Base-by-base conservation (phyloP, 2,113 vertebrate species). In the Plecotus auritus region DNA sequence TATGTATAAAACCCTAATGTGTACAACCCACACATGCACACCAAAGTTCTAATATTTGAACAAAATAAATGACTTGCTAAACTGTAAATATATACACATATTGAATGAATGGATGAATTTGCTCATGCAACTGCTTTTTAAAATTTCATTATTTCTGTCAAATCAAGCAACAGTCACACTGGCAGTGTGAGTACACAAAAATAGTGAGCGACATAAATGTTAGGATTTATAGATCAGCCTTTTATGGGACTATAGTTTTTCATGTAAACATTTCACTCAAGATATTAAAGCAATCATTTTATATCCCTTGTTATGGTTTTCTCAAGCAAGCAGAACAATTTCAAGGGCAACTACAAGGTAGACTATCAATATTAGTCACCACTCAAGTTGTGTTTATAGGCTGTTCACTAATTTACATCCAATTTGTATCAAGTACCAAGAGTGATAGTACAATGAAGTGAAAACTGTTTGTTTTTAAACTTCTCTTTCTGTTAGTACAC, bases 101-200 rank as follows among this genome's bases (percentile, higher is more conserved):
- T 37, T 40, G 56, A 28, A 23, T 56, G 93, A 89, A 69, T 78
- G 28, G 70, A 87, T 76, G 91, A 64, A 83, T 96, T 96, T 93
- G 77, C 2, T 2, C 80, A 91, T 61, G 26, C 10, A 94, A 96
- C 26, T 37, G 35, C 84, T 97, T 96, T 28, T 54, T 95, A 97
- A 96, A 96, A 95, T 95, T 76, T 59, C 82, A 95, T 88, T 70
- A 94, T 93, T 81, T 95, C 83, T 67, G 77, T 74, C 93, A 96
- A 95, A 96, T 95, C 51, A 96, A 32, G 64, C 85, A 59, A 77
- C 30, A 93, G 26, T 96, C 95, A 93, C 67, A 85, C 23, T 32
- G 73, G 88, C 35, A 32, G 96, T 77, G 54, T 96, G 94, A 93
- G 30, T 88, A 54, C 30, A 96, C 13, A 95, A 70, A 93, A 64